Conservation (phyloP, 2,797 vertebrate genomes). For the Oreochromis mossambicus region DNA sequence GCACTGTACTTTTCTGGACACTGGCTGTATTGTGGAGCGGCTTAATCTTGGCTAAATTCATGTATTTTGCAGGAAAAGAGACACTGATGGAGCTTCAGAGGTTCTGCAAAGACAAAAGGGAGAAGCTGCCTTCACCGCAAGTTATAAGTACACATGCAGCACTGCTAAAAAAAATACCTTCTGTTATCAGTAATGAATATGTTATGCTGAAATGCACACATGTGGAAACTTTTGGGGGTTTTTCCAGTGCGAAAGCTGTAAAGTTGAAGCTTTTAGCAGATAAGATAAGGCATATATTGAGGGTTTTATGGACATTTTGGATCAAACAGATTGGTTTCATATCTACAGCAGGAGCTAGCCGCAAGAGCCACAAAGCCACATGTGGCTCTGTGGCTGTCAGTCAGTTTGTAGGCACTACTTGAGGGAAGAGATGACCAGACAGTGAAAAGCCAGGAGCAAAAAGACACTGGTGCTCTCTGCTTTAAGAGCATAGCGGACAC, state of each 20-base stretch:
- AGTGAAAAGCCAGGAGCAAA: not conserved
- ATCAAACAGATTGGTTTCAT: not conserved
- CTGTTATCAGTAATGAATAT: not conserved
- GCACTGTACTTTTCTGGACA: not conserved
- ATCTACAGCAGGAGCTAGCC: not conserved
- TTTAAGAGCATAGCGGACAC: not conserved
- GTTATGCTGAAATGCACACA: not conserved
- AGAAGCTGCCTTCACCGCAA: not conserved
- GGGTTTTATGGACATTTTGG: not conserved
- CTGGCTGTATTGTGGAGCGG: not conserved
- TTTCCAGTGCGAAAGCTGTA: not conserved
- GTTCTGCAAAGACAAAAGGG: not conserved
- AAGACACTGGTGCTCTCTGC: not conserved
- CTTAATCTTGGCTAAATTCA: not conserved
- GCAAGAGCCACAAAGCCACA: not conserved
- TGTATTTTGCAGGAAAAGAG: not conserved
- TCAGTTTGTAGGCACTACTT: not conserved
- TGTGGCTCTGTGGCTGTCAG: not conserved
- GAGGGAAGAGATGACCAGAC: not conserved
- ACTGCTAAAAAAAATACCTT: not conserved
- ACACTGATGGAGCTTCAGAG: not conserved
- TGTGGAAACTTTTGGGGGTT: not conserved
- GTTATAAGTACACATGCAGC: not conserved
- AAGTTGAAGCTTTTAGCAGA: not conserved
- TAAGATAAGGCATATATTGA: not conserved